A percentile compares a stretch with the other conserved stretches of the same genome.
These are phyloP conservation scores for Heterodera filipjevi DNA, from an alignment of 2,888 invertebrate genomes.

Conservation along the genomic window DNA sequence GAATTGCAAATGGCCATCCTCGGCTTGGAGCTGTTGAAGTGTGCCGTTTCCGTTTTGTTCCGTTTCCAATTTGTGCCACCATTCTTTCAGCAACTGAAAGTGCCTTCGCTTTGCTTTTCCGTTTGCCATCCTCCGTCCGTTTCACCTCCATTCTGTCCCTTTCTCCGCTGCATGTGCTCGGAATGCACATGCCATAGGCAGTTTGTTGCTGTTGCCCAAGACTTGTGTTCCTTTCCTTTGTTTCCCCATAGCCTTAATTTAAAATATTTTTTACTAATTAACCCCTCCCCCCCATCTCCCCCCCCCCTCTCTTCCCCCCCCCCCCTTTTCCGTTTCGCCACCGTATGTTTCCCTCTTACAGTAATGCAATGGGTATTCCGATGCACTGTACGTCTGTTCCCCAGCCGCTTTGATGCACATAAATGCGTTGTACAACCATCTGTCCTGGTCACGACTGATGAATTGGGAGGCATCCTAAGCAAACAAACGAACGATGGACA, in stretches of 20 bases:
- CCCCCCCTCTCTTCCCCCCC: background rate
- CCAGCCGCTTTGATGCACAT: constrained; percentile 61
- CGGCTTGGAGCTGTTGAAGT: background rate
- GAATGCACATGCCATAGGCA: constrained; percentile 60
- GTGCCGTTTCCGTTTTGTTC: constrained; percentile 29
- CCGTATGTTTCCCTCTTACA: too few relatives aligned
- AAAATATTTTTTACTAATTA: background rate
- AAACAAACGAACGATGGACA: too few relatives aligned
- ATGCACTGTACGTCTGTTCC: constrained; percentile 60
- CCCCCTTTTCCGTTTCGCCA: background rate
- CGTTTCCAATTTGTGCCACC: constrained; percentile 43
- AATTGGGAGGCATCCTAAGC: constrained; percentile 46
- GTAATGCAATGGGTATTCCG: constrained; percentile 63
- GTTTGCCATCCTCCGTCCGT: constrained; percentile 7
- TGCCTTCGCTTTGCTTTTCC: background rate
- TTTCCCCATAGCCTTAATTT: constrained; percentile 23
- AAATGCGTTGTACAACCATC: constrained; percentile 61
- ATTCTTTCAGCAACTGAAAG: constrained; percentile 55
- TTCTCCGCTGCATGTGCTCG: constrained; percentile 53
- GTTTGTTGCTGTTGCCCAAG: constrained; percentile 45
- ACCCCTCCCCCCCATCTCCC: background rate
- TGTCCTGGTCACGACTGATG: constrained; percentile 54
- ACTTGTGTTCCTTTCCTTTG: constrained; percentile 38
- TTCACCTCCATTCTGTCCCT: constrained; percentile 48
- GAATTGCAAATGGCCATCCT: constrained; percentile 47